Conservation (phyloP, 1,140 invertebrate species). For the Thaumetopoea pityocampa region DNA sequence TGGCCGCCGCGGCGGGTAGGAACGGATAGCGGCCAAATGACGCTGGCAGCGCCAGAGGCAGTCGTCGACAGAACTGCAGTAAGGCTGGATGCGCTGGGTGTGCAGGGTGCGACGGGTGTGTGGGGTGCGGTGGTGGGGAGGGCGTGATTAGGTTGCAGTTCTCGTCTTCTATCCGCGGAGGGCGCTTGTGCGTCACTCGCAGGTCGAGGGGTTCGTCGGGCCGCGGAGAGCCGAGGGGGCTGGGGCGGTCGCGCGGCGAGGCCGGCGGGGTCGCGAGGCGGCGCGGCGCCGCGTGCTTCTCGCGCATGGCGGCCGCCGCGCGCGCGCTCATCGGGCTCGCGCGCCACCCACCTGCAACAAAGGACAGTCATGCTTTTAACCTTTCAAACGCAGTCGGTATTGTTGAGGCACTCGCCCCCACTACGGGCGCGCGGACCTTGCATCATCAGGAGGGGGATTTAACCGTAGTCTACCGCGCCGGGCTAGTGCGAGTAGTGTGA, state of each 20-base stretch:
- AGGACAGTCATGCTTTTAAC: too few species aligned
- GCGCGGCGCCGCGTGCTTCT: conserved; percentile 74
- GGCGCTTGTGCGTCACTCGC: conserved; percentile 87
- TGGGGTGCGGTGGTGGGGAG: conserved; percentile 75
- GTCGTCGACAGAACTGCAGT: conserved; percentile 57
- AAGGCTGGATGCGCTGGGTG: conserved; percentile 66
- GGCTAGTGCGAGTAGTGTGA: too few species aligned
- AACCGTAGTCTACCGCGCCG: too few species aligned
- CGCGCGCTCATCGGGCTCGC: conserved; percentile 74
- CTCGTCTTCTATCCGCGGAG: conserved; percentile 81
- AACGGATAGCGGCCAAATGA: conserved; percentile 71
- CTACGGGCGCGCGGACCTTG: too few species aligned
- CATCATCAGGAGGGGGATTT: too few species aligned
- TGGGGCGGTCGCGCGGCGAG: conserved; percentile 46
- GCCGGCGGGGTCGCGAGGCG: conserved; percentile 67
- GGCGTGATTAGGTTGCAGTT: conserved; percentile 81
- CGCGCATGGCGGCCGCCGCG: conserved; percentile 73
- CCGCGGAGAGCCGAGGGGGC: conserved; percentile 64
- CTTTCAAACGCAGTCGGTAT: too few species aligned
- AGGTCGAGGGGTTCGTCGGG: conserved; percentile 88
- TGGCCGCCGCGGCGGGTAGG: conserved; percentile 64
- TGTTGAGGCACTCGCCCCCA: too few species aligned
- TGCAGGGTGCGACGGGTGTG: conserved; percentile 66
- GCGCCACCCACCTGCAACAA: conserved; percentile 71
- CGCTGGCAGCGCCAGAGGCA: conserved; percentile 66